Evolutionary conservation across 2,113 vertebrate genomes (phyloP).

Genomic region (Zosterops hypoxanthus): DNA sequence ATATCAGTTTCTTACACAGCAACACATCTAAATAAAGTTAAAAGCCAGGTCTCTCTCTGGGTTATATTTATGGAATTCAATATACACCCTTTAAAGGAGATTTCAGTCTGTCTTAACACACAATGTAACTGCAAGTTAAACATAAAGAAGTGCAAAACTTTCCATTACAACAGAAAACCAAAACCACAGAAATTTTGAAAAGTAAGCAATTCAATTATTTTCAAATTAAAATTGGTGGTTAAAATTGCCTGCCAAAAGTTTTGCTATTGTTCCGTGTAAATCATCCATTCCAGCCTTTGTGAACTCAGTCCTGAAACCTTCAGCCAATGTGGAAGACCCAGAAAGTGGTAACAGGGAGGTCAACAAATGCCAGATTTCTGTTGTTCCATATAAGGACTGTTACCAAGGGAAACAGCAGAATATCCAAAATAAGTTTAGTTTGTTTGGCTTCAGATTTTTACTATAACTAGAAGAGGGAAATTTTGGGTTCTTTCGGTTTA

Average conservation of each 20-base stretch:
- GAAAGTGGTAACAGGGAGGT: not conserved
- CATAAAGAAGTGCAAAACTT: not conserved
- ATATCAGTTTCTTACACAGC: not conserved
- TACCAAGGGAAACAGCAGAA: slow-evolving; percentile 1
- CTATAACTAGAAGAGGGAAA: not conserved
- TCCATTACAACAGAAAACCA: not conserved
- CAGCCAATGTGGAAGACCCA: not conserved
- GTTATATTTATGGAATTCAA: not conserved
- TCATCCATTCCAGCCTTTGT: not conserved
- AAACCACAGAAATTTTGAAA: not conserved
- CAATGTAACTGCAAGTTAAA: not conserved
- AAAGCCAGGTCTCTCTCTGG: not conserved
- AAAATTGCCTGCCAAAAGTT: not conserved
- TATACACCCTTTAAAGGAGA: not conserved
- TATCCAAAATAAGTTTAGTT: not conserved
- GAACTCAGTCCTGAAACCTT: not conserved
- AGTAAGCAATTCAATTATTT: not conserved
- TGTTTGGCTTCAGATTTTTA: not conserved
- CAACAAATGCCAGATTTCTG: slow-evolving; percentile 1
- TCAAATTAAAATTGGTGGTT: not conserved
- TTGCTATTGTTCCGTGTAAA: not conserved
- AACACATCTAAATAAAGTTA: rapidly evolving
- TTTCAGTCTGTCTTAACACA: not conserved
- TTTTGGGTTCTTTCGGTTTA: not conserved
- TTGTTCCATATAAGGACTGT: not conserved